phyloP scores from a whole-genome alignment of 2,797 vertebrate species.

The Poecilia picta region DNA sequence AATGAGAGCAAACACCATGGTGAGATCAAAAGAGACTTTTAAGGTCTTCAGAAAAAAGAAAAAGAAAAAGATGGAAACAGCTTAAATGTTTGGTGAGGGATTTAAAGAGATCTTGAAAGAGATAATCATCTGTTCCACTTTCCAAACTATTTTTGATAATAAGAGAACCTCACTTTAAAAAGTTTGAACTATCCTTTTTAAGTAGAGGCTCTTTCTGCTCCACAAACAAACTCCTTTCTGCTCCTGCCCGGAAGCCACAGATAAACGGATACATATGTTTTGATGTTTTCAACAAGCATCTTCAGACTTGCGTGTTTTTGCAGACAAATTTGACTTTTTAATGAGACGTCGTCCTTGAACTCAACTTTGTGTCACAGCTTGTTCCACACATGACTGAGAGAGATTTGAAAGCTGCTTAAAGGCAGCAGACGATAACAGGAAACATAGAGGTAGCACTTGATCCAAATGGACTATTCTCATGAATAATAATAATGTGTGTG shows the following conservation, averaged over 20 bases:
- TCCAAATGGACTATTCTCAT: slow-evolving; percentile 64
- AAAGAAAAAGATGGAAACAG: neutral
- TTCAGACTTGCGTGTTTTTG: slow-evolving; percentile 26
- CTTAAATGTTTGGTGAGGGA: neutral
- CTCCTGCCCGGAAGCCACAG: neutral
- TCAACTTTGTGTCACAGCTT: slow-evolving; percentile 46
- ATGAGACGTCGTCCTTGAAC: slow-evolving; percentile 66
- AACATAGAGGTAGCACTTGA: slow-evolving; percentile 58
- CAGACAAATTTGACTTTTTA: slow-evolving; percentile 51
- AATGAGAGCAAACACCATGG: neutral
- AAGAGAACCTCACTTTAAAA: neutral
- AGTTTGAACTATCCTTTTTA: neutral
- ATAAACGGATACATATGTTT: neutral
- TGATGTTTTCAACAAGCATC: slow-evolving; percentile 6
- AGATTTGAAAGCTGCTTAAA: slow-evolving; percentile 43
- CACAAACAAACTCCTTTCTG: neutral
- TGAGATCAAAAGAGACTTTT: neutral
- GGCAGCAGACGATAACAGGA: slow-evolving; percentile 48
- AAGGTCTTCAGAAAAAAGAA: neutral
- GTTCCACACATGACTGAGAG: slow-evolving; percentile 60
- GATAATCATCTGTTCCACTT: neutral
- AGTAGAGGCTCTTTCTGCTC: neutral
- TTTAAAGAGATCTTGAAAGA: neutral
- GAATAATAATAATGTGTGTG: slow-evolving; percentile 65
- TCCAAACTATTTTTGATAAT: neutral